Evolutionary conservation across 2,888 invertebrate species (phyloP).

Genomic region (Dioctria linearis): DNA sequence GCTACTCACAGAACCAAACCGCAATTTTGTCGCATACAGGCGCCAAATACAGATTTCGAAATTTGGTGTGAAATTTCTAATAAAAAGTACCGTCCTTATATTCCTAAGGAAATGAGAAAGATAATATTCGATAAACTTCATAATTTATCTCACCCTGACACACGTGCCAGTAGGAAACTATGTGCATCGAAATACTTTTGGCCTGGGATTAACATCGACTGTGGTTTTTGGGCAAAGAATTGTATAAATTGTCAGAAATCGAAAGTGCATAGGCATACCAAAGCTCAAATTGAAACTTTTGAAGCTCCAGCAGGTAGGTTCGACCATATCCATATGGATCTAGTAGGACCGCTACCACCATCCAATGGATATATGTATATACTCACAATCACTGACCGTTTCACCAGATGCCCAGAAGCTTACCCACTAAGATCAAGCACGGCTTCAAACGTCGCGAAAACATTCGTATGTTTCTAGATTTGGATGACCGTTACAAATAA

Average conservation of each 20-base stretch:
- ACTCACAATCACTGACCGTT: conserved; percentile 63
- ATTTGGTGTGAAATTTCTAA: conserved; percentile 37
- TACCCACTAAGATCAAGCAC: conserved; percentile 60
- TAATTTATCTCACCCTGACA: conserved; percentile 59
- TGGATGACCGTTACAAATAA: conserved; percentile 55
- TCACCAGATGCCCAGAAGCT: conserved; percentile 60
- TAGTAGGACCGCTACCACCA: conserved; percentile 64
- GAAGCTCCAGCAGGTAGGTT: conserved; percentile 62
- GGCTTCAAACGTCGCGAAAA: conserved; percentile 55
- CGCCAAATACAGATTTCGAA: background rate
- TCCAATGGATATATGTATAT: conserved; percentile 60
- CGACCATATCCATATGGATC: conserved; percentile 65
- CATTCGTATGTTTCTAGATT: conserved; percentile 54
- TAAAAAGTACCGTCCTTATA: conserved; percentile 56
- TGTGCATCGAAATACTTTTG: conserved; percentile 61
- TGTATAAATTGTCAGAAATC: conserved; percentile 64
- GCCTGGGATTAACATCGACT: conserved; percentile 62
- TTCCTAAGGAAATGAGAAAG: conserved; percentile 57
- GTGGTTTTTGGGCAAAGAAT: conserved; percentile 62
- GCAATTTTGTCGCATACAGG: background rate
- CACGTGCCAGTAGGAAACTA: conserved; percentile 58
- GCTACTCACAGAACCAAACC: no score
- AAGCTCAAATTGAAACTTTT: conserved; percentile 59
- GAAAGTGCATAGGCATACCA: conserved; percentile 63
- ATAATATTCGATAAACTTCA: background rate